A percentile compares a stretch with the other conserved stretches of the same genome.
Conservation (phyloP, 2,888 invertebrate genomes). For the Blastobasis lacticolella region DNA sequence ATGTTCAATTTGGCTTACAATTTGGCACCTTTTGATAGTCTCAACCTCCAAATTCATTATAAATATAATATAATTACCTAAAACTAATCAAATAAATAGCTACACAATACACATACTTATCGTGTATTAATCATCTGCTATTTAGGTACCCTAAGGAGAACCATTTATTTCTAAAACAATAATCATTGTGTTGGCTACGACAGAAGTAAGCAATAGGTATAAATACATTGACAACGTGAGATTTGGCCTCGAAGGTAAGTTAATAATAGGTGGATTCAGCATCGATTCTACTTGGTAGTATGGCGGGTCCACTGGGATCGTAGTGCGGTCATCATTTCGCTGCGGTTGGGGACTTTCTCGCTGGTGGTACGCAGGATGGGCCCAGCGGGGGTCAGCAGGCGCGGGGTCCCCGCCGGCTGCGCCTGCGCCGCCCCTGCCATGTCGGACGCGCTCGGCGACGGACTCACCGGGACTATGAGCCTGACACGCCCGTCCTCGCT, state of each 20-base stretch:
- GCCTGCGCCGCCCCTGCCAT: constrained; percentile 27
- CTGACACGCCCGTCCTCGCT: constrained; percentile 76
- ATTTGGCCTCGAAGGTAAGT: too few relatives aligned
- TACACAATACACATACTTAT: too few relatives aligned
- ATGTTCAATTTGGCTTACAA: constrained; percentile 19
- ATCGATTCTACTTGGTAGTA: constrained; percentile 80
- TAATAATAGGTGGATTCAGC: too few relatives aligned
- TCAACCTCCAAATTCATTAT: constrained; percentile 19
- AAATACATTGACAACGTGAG: too few relatives aligned
- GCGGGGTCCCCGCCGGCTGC: constrained; percentile 35
- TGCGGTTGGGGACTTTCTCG: constrained; percentile 89
- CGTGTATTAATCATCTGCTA: too few relatives aligned
- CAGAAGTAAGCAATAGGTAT: too few relatives aligned
- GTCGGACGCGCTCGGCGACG: constrained; percentile 49
- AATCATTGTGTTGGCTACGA: too few relatives aligned
- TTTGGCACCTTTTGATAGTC: constrained; percentile 40
- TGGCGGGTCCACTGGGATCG: constrained; percentile 90
- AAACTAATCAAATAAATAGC: too few relatives aligned
- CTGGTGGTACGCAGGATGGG: constrained; percentile 86
- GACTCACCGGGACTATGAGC: constrained; percentile 77
- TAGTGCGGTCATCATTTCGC: constrained; percentile 88
- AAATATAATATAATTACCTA: background rate
- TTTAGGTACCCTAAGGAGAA: too few relatives aligned
- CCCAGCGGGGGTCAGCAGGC: constrained; percentile 72
- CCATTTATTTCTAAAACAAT: too few relatives aligned